These are phyloP conservation scores for Diplodus puntazzo DNA, from an alignment of 2,797 vertebrate genomes.

Conservation along the genomic window DNA sequence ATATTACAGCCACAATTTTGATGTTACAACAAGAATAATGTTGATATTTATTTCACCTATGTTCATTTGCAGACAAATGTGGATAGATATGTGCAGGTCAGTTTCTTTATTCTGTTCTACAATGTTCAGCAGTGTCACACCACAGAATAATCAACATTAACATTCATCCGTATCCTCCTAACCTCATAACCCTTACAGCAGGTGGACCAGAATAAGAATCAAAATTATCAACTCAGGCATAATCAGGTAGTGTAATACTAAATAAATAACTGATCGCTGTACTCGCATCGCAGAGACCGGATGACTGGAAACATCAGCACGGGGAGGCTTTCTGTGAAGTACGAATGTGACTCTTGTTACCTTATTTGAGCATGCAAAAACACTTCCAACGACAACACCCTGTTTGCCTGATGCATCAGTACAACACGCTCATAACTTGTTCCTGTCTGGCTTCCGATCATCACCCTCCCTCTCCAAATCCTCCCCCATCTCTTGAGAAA, in stretches of 20 bases:
- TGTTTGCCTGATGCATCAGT: constrained; percentile 2
- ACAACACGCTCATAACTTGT: constrained; percentile 11
- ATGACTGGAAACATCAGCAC: constrained; percentile 11
- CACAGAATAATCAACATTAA: neutral
- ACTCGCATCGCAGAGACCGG: neutral
- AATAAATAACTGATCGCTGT: constrained; percentile 5
- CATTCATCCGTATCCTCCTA: neutral
- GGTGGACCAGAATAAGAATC: neutral
- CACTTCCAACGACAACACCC: constrained; percentile 18
- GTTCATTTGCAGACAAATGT: neutral
- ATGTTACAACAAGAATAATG: neutral
- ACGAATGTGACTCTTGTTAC: neutral
- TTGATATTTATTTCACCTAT: constrained; percentile 10
- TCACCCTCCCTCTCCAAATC: constrained; percentile 34
- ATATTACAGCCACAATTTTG: neutral
- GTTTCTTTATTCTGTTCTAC: neutral
- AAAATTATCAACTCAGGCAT: neutral
- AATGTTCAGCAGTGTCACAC: neutral
- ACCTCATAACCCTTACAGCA: neutral
- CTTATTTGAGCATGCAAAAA: neutral
- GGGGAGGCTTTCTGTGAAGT: neutral
- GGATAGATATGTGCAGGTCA: neutral
- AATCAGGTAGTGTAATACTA: neutral
- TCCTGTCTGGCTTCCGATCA: constrained; percentile 33
- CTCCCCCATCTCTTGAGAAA: constrained; percentile 45